Base-by-base conservation (phyloP, 2,797 vertebrate species). In the Brotula barbata region DNA sequence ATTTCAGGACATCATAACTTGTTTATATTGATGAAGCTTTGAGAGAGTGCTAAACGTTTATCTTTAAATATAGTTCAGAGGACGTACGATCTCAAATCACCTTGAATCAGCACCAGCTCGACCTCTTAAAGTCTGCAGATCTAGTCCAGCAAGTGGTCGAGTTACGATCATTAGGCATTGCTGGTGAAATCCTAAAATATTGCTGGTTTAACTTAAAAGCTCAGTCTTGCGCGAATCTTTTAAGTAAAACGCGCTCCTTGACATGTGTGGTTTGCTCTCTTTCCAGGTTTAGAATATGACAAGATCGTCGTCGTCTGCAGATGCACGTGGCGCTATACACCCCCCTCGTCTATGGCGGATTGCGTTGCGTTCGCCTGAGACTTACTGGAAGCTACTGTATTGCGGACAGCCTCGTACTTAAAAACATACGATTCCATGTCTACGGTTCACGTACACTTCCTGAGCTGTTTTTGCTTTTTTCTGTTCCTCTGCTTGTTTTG, bases 281-380 rank as follows among this genome's bases (percentile, higher is more conserved):
- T 91, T 87, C 78, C 92, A 93, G 92, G 92, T 92, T 91, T 93
- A 93, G 90, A 91, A 91, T 93, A 89, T 91, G 85, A 88, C 90
- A 89, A 89, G 91, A 90, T 90, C 89, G 89, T 89, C 87, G 87
- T 90, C 72, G 89, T 92, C 91, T 90, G 91, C 92, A 86, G 92
- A 87, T 91, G 91, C 89, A 90, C 88, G 85, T 88, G 91, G 85
- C 87, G 88, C 90, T 90, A 89, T 87, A 75, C 87, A 83, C 80
- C 73, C 77, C 76, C 77, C 81, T 83, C 80, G 88, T 91, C 90
- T 87, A 68, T 71, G 90, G 89, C 90, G 90, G 91, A 92, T 88
- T 89, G 90, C 91, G 90, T 92, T 91, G 90, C 89, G 91, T 90
- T 92, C 83, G 61, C 88, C 90, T 89, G 90, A 79, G 89, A 88